Evolutionary conservation across 2,888 invertebrate genomes (phyloP), one percentile per base, ranked within the genome.

Genomic region (Phoronis australis): DNA sequence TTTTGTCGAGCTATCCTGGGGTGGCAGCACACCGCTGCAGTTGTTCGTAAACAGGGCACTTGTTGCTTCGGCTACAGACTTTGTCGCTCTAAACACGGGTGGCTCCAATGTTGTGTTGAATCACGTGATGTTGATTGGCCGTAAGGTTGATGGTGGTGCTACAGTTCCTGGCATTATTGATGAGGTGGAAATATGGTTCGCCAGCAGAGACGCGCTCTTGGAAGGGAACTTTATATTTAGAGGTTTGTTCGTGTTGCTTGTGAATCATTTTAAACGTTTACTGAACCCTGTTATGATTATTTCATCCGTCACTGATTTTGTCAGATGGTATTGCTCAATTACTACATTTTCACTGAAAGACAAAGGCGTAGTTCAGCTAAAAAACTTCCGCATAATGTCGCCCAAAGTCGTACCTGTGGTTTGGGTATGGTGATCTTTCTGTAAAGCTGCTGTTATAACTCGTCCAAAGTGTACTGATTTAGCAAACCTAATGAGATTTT

Each of bases 1-100:
- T 52, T 75, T 67, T 54, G 47, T 74, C 18, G 75, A 75, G 56
- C 45, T 71, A 24, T 65, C 71, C 3, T 75, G 72, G 70, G 48
- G 49, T 23, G 47, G 31, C 5, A 48, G 55, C 20, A 50, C 48
- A 18, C 64, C n/a, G 59, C 48, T 71, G 5, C 44, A 54, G 9
- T 51, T 75, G 51, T 73, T 59, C 48, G 49, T 68, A 2, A 58
- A 75, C 54, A 62, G 61, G 20, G 51, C 57, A 20, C 42, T 60
- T 24, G 63, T 60, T 4, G 56, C 59, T 9, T 41, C 43, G 22
- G 61, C 64, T 42, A 27, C 45, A 4, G 43, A 47, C 2, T 61
- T 58, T 37, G 48, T 31, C 9, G 31, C 9, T 15, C 31, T 9
- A 12, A 15, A 31, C 15, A 31, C 9, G 9, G 9, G 9, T 31